Percentiles rank a stretch among this genome's conserved stretches.
These are phyloP conservation scores for Rhabdornis inornatus DNA, from an alignment of 2,113 vertebrate genomes.

Conservation along the genomic window DNA sequence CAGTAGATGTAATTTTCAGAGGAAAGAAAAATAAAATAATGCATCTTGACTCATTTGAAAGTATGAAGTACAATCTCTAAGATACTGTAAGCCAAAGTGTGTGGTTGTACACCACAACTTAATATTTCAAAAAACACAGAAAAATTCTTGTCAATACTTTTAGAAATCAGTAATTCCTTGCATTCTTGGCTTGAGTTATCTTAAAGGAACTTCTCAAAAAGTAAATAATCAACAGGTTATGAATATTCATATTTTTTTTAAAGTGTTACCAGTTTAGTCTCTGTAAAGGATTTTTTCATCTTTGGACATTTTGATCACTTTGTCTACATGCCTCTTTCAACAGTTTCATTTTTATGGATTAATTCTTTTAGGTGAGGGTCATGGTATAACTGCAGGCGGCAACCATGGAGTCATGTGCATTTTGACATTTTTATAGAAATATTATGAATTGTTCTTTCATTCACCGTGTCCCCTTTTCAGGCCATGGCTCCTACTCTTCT, in stretches of 20 bases:
- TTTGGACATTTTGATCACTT: neutral
- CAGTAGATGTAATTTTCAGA: neutral
- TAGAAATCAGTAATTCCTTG: neutral
- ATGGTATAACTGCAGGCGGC: neutral
- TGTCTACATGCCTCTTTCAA: neutral
- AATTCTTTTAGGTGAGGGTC: neutral
- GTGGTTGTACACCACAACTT: neutral
- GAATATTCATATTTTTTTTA: neutral
- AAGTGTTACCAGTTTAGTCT: neutral
- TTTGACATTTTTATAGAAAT: neutral
- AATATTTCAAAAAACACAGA: neutral
- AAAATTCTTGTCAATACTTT: neutral
- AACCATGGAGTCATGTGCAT: neutral
- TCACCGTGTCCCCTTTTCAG: neutral
- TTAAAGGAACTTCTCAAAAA: neutral
- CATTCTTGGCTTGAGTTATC: neutral
- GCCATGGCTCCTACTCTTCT: neutral
- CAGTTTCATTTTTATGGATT: neutral
- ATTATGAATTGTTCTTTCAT: neutral
- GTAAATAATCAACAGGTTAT: neutral
- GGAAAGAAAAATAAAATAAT: neutral
- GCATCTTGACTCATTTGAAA: neutral
- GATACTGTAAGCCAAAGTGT: neutral
- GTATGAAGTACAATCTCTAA: neutral
- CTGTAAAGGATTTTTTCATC: neutral